These are phyloP conservation scores for Thera britannica DNA, from an alignment of 2,888 invertebrate genomes.

Conservation along the genomic window DNA sequence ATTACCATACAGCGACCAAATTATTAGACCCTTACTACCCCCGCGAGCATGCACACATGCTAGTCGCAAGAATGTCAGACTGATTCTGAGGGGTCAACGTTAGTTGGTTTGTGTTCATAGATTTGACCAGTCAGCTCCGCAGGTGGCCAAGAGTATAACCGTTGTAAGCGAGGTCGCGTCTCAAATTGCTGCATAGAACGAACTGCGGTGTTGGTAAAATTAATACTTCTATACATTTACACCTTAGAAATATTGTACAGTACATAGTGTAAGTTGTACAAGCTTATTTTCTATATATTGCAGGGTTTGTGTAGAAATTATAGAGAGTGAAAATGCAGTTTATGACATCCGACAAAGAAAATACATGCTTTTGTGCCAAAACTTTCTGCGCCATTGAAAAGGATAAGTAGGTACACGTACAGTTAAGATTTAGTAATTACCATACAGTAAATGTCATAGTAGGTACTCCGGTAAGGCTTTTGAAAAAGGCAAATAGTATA, in stretches of 20 bases:
- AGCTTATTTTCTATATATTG: neutral
- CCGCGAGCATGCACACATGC: constrained; percentile 50
- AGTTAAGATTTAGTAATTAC: neutral
- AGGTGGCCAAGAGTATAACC: constrained; percentile 60
- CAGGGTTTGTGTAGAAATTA: neutral
- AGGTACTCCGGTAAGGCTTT: neutral
- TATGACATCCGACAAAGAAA: constrained; percentile 16
- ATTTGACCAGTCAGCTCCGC: constrained; percentile 53
- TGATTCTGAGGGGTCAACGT: constrained; percentile 49
- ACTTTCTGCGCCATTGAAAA: constrained; percentile 4
- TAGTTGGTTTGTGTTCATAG: constrained; percentile 48
- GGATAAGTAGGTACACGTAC: neutral
- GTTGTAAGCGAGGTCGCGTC: constrained; percentile 73
- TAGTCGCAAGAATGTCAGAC: constrained; percentile 41
- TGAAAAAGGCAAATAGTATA: neutral
- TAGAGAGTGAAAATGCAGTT: constrained; percentile 14
- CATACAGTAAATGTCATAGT: neutral
- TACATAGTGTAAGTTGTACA: constrained; percentile 1
- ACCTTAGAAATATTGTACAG: constrained; percentile 44
- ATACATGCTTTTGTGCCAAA: constrained; percentile 12
- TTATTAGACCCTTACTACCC: constrained; percentile 49
- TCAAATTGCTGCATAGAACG: constrained; percentile 80
- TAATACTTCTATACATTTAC: constrained; percentile 68
- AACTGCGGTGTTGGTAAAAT: constrained; percentile 80
- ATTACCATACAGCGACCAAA: constrained; percentile 60